Percentiles rank a stretch among this genome's conserved stretches.
phyloP scores from a whole-genome alignment of 2,888 invertebrate species.

The Lydus trimaculatus region DNA sequence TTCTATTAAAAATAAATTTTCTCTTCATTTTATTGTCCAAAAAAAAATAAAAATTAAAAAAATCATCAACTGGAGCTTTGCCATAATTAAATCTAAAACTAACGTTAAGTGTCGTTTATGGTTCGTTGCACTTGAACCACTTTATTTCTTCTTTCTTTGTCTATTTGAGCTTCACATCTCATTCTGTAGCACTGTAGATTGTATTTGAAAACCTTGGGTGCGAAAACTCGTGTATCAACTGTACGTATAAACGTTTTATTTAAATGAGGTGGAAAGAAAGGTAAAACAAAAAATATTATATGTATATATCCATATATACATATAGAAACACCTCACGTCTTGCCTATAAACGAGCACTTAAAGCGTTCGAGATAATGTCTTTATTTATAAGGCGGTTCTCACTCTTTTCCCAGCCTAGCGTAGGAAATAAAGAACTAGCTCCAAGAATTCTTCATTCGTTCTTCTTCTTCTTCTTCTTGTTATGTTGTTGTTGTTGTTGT shows the following conservation, averaged over 20 bases:
- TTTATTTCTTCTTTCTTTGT: not conserved
- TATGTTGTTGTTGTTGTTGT: not conserved
- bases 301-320: constrained; percentile 7
- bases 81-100: not conserved
- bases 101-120: not conserved
- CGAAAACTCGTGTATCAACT: constrained; percentile 36
- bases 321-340: constrained; percentile 46
- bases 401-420: constrained; percentile 12
- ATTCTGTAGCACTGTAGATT: not conserved
- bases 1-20: too few species aligned
- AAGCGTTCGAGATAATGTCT: constrained; percentile 40
- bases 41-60: not conserved
- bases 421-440: constrained; percentile 33
- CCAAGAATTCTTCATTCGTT: constrained; percentile 11
- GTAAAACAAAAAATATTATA: constrained; percentile 22
- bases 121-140: constrained; percentile 8
- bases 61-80: not conserved
- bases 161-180: too few species aligned
- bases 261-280: constrained; percentile 31
- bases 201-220: constrained; percentile 15
- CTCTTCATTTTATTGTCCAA: too few species aligned
- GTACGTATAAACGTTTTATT: constrained; percentile 32
- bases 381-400: constrained; percentile 38
- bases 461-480: not conserved
- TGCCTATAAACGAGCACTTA: constrained; percentile 37